A percentile compares a stretch with the other conserved stretches of the same genome.
These are phyloP conservation scores for Nibea albiflora DNA, from an alignment of 2,113 vertebrate genomes.

Conservation along the genomic window DNA sequence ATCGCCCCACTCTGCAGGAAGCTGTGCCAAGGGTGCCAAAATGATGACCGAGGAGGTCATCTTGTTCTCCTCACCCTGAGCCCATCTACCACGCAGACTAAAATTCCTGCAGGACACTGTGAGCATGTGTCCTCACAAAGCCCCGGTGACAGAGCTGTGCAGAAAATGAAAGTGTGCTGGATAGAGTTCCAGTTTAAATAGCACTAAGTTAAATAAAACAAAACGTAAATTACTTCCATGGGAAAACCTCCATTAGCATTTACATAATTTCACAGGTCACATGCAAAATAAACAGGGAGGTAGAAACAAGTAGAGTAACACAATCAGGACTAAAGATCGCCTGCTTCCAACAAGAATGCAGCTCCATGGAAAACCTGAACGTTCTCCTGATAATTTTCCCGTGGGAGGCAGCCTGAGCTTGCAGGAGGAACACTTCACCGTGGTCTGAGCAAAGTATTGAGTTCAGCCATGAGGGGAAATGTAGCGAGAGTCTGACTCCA, in stretches of 20 bases:
- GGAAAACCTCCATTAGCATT: slow-evolving; percentile 54
- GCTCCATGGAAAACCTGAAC: slow-evolving; percentile 37
- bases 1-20: slow-evolving; percentile 20
- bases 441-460: slow-evolving; percentile 42
- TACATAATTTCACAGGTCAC: slow-evolving; percentile 74
- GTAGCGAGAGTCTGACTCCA: slow-evolving; percentile 52
- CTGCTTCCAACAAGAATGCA: slow-evolving; percentile 46
- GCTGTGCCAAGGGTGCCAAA: slow-evolving; percentile 64
- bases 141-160: slow-evolving; percentile 23
- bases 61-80: slow-evolving; percentile 62
- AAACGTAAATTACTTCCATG: slow-evolving; percentile 25
- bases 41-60: slow-evolving; percentile 58
- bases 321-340: slow-evolving; percentile 46
- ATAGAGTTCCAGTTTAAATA: slow-evolving; percentile 54
- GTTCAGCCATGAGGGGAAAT: slow-evolving; percentile 60
- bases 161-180: slow-evolving; percentile 37
- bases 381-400: slow-evolving; percentile 48
- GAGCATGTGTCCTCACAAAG: slow-evolving; percentile 49
- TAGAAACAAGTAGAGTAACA: slow-evolving; percentile 46
- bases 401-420: slow-evolving; percentile 31
- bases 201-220: slow-evolving; percentile 44
- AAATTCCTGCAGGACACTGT: slow-evolving; percentile 71
- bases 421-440: slow-evolving; percentile 66
- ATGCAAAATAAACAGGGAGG: slow-evolving; percentile 56
- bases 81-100: slow-evolving; percentile 57